Conservation (phyloP, 2,797 vertebrate genomes). For the Clarias laeviceps region DNA sequence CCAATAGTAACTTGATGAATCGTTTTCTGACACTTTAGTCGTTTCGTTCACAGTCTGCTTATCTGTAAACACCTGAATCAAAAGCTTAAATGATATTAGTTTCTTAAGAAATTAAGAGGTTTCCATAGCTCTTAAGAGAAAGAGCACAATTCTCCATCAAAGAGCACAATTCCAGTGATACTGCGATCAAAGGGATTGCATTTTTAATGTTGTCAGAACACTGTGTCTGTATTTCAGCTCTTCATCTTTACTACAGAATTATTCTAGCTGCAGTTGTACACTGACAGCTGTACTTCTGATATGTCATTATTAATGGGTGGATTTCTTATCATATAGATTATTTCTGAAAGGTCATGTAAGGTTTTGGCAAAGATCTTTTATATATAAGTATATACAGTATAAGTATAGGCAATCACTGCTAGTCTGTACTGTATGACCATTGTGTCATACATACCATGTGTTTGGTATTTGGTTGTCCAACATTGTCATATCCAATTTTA, state of each 20-base stretch:
- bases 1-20: constrained; percentile 13
- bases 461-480: constrained; percentile 34
- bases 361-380: not conserved
- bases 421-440: not conserved
- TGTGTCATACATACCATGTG: not conserved
- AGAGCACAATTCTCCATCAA: not conserved
- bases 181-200: not conserved
- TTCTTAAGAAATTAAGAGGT: not conserved
- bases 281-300: constrained; percentile 15
- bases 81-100: not conserved
- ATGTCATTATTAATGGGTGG: constrained; percentile 28
- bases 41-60: constrained; percentile 19
- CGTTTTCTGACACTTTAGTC: not conserved
- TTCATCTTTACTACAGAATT: not conserved
- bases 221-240: not conserved
- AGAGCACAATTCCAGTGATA: not conserved
- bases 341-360: constrained; percentile 18
- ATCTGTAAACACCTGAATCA: not conserved
- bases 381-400: no score
- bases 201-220: constrained; percentile 6
- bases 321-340: constrained; percentile 33
- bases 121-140: constrained; percentile 4
- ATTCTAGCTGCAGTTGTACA: constrained; percentile 21
- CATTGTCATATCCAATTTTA: constrained; percentile 53
- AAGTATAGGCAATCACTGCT: not conserved